Percentiles rank a stretch among this genome's conserved stretches.
Evolutionary conservation across 1,140 invertebrate species (phyloP).

Genomic region (Dysdera silvatica): DNA sequence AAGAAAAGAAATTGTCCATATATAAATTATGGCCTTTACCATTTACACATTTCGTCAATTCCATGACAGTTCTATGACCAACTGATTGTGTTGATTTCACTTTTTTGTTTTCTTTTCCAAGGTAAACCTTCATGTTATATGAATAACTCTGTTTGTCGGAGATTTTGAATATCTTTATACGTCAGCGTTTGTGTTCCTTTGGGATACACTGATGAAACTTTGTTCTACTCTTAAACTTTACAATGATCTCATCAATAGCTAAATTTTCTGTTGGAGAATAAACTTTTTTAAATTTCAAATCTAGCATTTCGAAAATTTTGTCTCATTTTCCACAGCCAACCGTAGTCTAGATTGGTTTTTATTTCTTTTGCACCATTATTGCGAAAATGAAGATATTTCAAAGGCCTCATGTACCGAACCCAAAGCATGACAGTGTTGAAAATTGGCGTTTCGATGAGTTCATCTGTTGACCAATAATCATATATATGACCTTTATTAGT

Average conservation of each 20-base stretch:
- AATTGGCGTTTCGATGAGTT: not conserved
- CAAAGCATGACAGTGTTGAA: not conserved
- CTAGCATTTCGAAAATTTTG: not conserved
- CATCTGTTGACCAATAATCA: not conserved
- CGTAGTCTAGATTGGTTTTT: not conserved
- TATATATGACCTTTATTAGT: not conserved
- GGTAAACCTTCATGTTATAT: not conserved
- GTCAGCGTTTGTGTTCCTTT: not conserved
- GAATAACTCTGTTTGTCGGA: not conserved
- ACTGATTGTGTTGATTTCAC: not conserved
- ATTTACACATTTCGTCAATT: not conserved
- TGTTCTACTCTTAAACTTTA: not conserved
- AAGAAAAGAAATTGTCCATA: not conserved
- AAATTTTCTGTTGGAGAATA: not conserved
- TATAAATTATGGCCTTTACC: not conserved
- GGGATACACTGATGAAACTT: not conserved
- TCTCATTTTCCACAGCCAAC: not conserved
- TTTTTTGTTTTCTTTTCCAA: not conserved
- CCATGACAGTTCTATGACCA: not conserved
- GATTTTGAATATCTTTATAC: not conserved
- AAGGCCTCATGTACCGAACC: not conserved
- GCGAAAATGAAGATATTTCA: not conserved
- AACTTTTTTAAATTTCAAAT: not conserved
- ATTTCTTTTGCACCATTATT: not conserved
- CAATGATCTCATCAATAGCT: not conserved